These are phyloP conservation scores for Xiphorhynchus erythropygius DNA, from an alignment of 2,797 vertebrate genomes.

Conservation along the genomic window DNA sequence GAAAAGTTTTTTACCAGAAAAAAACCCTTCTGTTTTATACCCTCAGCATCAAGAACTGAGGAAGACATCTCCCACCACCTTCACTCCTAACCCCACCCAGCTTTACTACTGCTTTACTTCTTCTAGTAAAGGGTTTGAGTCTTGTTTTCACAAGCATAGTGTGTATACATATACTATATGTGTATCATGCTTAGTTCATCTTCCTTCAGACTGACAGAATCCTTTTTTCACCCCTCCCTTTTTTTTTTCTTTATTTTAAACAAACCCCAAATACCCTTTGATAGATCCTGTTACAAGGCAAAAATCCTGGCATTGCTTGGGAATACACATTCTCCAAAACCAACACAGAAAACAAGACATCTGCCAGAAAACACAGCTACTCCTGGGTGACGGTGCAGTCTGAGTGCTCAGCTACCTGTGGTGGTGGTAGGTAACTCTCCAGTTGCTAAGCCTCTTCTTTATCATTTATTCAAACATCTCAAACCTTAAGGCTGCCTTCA, in stretches of 20 bases:
- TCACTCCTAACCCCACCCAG: not conserved
- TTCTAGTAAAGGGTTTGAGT: not conserved
- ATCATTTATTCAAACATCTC: not conserved
- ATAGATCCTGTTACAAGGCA: constrained; percentile 93
- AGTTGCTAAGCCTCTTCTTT: not conserved
- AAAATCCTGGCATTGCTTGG: constrained; percentile 92
- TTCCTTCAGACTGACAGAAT: not conserved
- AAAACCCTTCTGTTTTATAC: not conserved
- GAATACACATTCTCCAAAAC: constrained; percentile 88
- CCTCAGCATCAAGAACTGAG: not conserved
- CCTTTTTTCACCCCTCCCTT: not conserved
- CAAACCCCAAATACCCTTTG: not conserved
- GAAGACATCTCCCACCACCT: not conserved
- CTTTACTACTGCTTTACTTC: not conserved
- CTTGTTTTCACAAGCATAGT: not conserved
- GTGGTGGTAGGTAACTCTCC: constrained; percentile 66
- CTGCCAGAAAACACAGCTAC: constrained; percentile 79
- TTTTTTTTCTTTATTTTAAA: not conserved
- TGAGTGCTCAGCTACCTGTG: constrained; percentile 89
- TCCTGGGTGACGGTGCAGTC: constrained; percentile 88
- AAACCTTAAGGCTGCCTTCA: not conserved
- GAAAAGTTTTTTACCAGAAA: not conserved
- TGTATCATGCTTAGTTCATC: not conserved
- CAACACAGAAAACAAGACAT: constrained; percentile 66
- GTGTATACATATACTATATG: not conserved